Evolutionary conservation across 1,140 invertebrate species (phyloP), one percentile per base, ranked within the genome.

Genomic region (Drosophila truncata): DNA sequence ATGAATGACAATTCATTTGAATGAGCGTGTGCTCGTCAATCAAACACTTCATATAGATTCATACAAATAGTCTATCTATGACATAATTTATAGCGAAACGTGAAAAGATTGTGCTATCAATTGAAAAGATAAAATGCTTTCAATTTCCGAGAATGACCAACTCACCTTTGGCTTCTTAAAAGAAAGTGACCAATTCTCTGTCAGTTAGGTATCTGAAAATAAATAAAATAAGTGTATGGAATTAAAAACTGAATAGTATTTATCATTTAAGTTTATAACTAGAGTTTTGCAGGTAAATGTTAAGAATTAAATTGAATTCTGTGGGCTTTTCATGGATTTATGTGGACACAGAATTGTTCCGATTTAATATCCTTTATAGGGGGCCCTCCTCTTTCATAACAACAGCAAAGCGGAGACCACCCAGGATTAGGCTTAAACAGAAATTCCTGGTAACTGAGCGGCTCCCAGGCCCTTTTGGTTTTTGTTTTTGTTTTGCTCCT

Each of bases 391-490:
- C 13, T 35, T 37, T 42, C 63, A 46, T 42, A 79, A 70, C 35
- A 82, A 47, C 33, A 39, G n/a, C 54, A 18, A 29, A 46, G 35
- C 39, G 25, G 6, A 66, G 80, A 90, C 84, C 84, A 87, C 84
- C 84, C 84, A 87, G 85, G 85, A 87, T 84, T 81, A 65, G 49
- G 69, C 49, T 80, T 78, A 63, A 80, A 66, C 39, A 75, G 65
- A 72, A 81, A 84, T 87, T 87, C 85, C 73, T 74, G 77, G 84
- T 80, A 87, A 71, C 77, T 63, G 47, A 70, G 63, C 62, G 65
- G 54, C 49, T 50, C 42, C 41, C 57, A 33, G 44, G 29, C 60
- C 46, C 46, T 37, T 61, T 60, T 46, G 20, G 41, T 39, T 37
- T 42, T 44, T 44, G 18, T 50, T 50, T 27, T 14, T 18, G 1